phyloP scores from a whole-genome alignment of 2,797 vertebrate genomes.

The Leuciscus waleckii region DNA sequence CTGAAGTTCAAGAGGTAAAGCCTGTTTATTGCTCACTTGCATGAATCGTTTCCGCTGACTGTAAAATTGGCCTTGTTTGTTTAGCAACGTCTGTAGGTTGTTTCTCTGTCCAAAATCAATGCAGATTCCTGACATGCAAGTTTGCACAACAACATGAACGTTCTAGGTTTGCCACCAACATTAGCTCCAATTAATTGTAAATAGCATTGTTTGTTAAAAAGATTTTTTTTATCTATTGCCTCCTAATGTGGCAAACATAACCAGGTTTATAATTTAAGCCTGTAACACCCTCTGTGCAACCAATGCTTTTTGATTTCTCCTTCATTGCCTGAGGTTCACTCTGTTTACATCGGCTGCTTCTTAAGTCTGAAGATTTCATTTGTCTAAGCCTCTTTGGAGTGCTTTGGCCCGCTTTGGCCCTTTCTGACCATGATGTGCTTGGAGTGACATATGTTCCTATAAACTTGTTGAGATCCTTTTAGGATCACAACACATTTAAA shows the following conservation, averaged over 20 bases:
- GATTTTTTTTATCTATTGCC: neutral
- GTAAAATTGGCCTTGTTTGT: conserved; percentile 2
- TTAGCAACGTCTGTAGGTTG: conserved; percentile 14
- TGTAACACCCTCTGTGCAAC: neutral
- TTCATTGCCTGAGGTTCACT: neutral
- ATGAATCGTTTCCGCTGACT: conserved; percentile 4
- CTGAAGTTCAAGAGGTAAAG: neutral
- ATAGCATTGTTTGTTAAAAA: neutral
- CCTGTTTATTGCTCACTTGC: neutral
- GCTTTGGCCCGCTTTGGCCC: conserved; percentile 27
- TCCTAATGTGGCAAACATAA: neutral
- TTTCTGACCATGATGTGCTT: conserved; percentile 29
- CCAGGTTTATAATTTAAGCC: neutral
- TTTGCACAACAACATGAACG: neutral
- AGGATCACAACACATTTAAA: neutral
- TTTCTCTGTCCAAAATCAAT: conserved; percentile 32
- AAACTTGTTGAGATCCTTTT: conserved; percentile 25
- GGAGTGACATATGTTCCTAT: neutral
- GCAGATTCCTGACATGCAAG: conserved; percentile 2
- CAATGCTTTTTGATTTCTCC: neutral
- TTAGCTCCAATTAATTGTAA: neutral
- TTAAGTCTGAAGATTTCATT: conserved; percentile 35
- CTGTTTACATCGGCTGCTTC: conserved; percentile 27
- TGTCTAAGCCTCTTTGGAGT: conserved; percentile 43
- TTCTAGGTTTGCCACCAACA: neutral